phyloP scores from a whole-genome alignment of 92 coral and sea anemone genomes.

The Ricordea florida region DNA sequence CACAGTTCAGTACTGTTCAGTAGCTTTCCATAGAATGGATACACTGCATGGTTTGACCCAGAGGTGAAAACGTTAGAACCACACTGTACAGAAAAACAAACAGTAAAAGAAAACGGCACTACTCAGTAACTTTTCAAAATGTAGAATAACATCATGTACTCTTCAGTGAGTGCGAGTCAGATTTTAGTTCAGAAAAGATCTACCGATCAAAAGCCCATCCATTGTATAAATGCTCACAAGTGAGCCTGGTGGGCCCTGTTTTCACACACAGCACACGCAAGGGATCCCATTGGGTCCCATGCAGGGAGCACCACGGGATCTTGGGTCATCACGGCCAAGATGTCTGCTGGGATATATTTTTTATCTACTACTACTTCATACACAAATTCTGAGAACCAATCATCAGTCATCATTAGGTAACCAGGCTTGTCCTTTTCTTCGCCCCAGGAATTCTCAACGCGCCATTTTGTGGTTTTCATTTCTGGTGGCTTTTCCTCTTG shows the following conservation, averaged over 20 bases:
- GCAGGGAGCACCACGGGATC: conserved; percentile 86
- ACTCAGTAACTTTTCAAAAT: too few species aligned
- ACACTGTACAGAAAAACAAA: too few species aligned
- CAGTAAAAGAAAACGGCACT: too few species aligned
- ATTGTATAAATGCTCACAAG: neutral
- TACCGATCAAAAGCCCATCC: too few species aligned
- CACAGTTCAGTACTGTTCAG: too few species aligned
- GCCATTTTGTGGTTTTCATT: conserved; percentile 89
- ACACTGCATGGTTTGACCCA: too few species aligned
- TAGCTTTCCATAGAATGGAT: too few species aligned
- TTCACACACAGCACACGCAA: conserved; percentile 51
- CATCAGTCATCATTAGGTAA: conserved; percentile 91
- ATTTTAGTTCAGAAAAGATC: too few species aligned
- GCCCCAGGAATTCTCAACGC: conserved; percentile 99
- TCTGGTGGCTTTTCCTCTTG: conserved; percentile 38
- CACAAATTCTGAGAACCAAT: conserved; percentile 94
- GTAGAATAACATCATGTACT: too few species aligned
- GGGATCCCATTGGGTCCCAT: conserved; percentile 99
- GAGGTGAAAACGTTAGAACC: too few species aligned
- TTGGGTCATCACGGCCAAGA: conserved; percentile 70
- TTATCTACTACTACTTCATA: conserved; percentile 95
- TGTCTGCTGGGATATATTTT: conserved; percentile 86
- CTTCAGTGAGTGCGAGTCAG: too few species aligned
- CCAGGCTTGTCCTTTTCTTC: conserved; percentile 97
- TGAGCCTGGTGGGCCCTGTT: conserved; percentile 13